Percentiles rank a stretch among this genome's conserved stretches.
Conservation (phyloP, 1,140 invertebrate species). For the Leguminivora glycinivorella region DNA sequence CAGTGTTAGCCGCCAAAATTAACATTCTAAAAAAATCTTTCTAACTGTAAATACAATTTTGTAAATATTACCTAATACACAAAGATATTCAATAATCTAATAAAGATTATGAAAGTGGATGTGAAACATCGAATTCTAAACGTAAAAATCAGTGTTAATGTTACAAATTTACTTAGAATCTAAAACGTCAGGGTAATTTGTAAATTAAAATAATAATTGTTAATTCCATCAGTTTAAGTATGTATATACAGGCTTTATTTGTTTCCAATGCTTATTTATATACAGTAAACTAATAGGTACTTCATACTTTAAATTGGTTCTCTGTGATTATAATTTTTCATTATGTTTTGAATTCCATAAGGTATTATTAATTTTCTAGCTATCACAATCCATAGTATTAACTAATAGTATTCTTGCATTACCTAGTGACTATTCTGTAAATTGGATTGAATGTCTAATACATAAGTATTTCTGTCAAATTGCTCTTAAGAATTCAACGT, state of each 20-base stretch:
- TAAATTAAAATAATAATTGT: neutral
- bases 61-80: neutral
- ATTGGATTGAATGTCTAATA: slow-evolving; percentile 13
- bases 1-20: slow-evolving; percentile 10
- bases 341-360: no score
- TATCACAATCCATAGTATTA: no score
- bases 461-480: slow-evolving; percentile 20
- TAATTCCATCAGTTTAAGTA: neutral
- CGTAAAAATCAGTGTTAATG: slow-evolving; percentile 51
- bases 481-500: neutral
- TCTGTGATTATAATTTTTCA: no score
- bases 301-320: no score
- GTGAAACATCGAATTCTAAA: slow-evolving; percentile 40
- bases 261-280: no score
- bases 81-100: slow-evolving; percentile 27
- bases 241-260: no score
- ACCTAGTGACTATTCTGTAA: neutral
- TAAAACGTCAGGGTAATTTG: slow-evolving; percentile 54
- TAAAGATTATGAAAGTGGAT: slow-evolving; percentile 38
- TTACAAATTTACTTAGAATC: slow-evolving; percentile 53
- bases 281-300: no score
- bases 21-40: neutral
- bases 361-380: no score
- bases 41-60: slow-evolving; percentile 19
- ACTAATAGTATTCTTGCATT: neutral